Evolutionary conservation across 2,888 invertebrate genomes (phyloP).

Genomic region (Tetragnatha montana): DNA sequence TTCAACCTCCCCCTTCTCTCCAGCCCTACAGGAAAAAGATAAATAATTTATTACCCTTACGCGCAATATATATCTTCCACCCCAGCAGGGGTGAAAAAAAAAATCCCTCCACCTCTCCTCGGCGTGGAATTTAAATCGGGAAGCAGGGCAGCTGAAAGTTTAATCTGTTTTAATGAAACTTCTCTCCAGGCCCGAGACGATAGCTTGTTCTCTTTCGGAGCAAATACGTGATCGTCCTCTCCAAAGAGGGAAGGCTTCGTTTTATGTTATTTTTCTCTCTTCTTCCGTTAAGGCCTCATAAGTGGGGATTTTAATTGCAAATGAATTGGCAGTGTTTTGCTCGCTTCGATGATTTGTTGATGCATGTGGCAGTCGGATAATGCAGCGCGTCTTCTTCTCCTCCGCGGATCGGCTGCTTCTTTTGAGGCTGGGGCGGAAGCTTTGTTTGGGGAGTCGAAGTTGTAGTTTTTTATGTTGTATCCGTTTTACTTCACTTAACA

Average conservation of each 20-base stretch:
- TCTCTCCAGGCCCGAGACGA: background rate
- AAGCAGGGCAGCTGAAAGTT: slow-evolving; percentile 4
- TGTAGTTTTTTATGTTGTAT: background rate
- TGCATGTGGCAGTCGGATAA: background rate
- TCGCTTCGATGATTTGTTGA: slow-evolving; percentile 2
- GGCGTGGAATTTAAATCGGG: slow-evolving; percentile 16
- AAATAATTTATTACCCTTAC: slow-evolving; percentile 9
- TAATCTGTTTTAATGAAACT: slow-evolving; percentile 51
- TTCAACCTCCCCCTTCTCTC: background rate
- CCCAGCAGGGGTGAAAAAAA: background rate
- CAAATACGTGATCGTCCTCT: slow-evolving; percentile 25
- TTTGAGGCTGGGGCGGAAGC: background rate
- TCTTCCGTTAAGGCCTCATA: slow-evolving; percentile 14
- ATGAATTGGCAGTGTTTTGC: slow-evolving; percentile 8
- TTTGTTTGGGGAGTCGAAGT: background rate
- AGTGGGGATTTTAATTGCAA: slow-evolving; percentile 45
- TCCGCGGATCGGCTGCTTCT: background rate
- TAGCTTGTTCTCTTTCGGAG: slow-evolving; percentile 6
- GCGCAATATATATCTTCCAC: background rate
- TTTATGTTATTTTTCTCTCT: slow-evolving; percentile 7
- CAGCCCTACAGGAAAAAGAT: background rate
- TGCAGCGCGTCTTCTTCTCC: background rate
- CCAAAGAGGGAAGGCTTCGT: background rate
- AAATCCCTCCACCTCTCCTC: slow-evolving; percentile 10
- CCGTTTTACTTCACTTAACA: background rate